Conservation (phyloP, 92 coral and sea anemone genomes). For the Parazoanthus darwini region DNA sequence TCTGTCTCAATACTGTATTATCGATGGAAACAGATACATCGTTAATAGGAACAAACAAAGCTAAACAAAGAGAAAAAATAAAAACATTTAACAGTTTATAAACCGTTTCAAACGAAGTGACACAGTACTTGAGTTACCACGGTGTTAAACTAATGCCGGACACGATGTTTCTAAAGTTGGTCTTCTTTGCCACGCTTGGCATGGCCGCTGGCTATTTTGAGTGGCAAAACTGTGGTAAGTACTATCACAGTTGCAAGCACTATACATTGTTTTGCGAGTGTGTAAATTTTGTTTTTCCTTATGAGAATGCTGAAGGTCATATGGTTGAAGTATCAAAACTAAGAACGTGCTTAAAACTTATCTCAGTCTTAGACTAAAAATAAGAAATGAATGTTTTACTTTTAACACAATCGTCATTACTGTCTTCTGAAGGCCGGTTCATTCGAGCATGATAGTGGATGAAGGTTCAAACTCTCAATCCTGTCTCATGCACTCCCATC, state of each 20-base stretch:
- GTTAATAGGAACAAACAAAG: constrained; percentile 18
- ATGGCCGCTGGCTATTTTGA: constrained; percentile 23
- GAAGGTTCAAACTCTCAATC: too few relatives aligned
- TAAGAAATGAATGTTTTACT: background rate
- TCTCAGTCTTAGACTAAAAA: background rate
- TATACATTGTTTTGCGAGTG: background rate
- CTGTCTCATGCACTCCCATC: too few relatives aligned
- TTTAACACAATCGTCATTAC: background rate
- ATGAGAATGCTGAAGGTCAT: background rate
- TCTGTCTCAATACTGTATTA: background rate
- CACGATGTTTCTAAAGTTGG: background rate
- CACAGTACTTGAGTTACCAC: background rate
- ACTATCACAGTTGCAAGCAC: too few relatives aligned
- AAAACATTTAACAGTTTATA: background rate
- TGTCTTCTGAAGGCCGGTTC: too few relatives aligned
- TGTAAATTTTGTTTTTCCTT: background rate
- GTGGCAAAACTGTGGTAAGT: constrained; percentile 32
- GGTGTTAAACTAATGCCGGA: background rate
- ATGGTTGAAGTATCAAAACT: background rate
- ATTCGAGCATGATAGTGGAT: too few relatives aligned
- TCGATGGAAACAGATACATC: background rate
- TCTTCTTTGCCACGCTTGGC: constrained; percentile 2
- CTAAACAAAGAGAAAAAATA: constrained; percentile 11
- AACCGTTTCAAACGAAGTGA: background rate
- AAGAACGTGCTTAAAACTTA: background rate